Percentiles rank a stretch among this genome's conserved stretches.
phyloP scores from a whole-genome alignment of 23 tunicate genomes.

The Diplosoma virens region DNA sequence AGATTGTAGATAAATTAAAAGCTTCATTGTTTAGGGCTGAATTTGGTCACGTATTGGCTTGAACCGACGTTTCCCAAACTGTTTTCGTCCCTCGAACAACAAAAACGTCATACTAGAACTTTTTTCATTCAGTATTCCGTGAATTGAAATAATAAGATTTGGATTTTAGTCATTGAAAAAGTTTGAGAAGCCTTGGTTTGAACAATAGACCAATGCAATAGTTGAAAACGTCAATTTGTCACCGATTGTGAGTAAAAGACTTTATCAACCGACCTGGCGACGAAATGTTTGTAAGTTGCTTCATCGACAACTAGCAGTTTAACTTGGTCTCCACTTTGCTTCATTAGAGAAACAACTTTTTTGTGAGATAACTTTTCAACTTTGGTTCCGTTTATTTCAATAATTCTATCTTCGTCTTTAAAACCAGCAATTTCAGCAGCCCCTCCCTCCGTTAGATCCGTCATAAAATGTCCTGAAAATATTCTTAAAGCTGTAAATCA shows the following conservation, averaged over 20 bases:
- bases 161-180: background rate
- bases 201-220: too few species aligned
- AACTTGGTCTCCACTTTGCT: conserved; percentile 64
- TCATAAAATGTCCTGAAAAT: conserved; percentile 71
- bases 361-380: conserved; percentile 68
- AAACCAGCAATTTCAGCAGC: conserved; percentile 73
- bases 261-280: conserved; percentile 45
- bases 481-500: background rate
- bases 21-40: too few species aligned
- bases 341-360: conserved; percentile 67
- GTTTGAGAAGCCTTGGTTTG: too few species aligned
- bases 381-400: conserved; percentile 72
- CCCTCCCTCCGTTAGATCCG: conserved; percentile 63
- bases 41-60: too few species aligned
- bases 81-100: too few species aligned
- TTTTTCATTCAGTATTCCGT: too few species aligned
- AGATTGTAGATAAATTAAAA: too few species aligned
- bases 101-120: too few species aligned
- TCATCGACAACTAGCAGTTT: conserved; percentile 73
- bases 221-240: too few species aligned
- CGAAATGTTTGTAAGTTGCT: conserved; percentile 55
- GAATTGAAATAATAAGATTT: too few species aligned
- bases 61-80: too few species aligned
- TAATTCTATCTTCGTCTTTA: conserved; percentile 60
- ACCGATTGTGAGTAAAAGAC: too few species aligned